A percentile compares a stretch with the other conserved stretches of the same genome.
Evolutionary conservation across 92 coral and sea anemone genomes (phyloP).

Genomic region (Actinernus sp.): DNA sequence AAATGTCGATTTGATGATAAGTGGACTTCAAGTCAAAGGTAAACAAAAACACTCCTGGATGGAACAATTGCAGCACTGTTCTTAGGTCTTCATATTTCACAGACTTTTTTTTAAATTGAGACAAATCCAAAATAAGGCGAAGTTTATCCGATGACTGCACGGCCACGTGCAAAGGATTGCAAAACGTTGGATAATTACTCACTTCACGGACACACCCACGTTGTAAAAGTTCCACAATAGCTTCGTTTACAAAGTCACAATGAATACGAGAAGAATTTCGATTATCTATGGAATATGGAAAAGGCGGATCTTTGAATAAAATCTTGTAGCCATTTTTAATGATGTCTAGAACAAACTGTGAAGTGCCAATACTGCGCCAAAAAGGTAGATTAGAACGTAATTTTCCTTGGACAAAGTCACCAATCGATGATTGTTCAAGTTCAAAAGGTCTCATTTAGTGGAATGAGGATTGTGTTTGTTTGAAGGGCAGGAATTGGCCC

Average conservation of each 20-base stretch:
- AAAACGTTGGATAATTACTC: conserved; percentile 27
- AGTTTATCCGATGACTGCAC: conserved; percentile 52
- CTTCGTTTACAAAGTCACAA: conserved; percentile 40
- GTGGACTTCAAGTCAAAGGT: conserved; percentile 60
- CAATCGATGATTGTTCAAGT: too few relatives aligned
- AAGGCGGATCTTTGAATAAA: conserved; percentile 32
- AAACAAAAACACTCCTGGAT: conserved; percentile 34
- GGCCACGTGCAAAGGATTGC: conserved; percentile 66
- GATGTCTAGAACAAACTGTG: conserved; percentile 46
- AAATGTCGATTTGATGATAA: conserved; percentile 68
- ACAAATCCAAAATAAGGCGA: conserved; percentile 59
- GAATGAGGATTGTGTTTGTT: background rate
- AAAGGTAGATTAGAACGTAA: conserved; percentile 12
- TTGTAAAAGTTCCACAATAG: conserved; percentile 14
- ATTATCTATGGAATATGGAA: conserved; percentile 48
- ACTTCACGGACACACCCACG: conserved; percentile 44
- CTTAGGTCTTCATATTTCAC: conserved; percentile 58
- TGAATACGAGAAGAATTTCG: conserved; percentile 39
- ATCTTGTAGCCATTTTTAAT: conserved; percentile 52
- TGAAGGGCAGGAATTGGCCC: conserved; percentile 12
- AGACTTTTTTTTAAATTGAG: conserved; percentile 51
- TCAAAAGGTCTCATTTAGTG: background rate
- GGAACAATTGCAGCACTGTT: conserved; percentile 54
- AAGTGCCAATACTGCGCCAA: conserved; percentile 57
- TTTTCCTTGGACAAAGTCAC: conserved; percentile 12